Evolutionary conservation across 2,113 vertebrate genomes (phyloP), one percentile per base, ranked within the genome.

Genomic region (Melozone crissalis): DNA sequence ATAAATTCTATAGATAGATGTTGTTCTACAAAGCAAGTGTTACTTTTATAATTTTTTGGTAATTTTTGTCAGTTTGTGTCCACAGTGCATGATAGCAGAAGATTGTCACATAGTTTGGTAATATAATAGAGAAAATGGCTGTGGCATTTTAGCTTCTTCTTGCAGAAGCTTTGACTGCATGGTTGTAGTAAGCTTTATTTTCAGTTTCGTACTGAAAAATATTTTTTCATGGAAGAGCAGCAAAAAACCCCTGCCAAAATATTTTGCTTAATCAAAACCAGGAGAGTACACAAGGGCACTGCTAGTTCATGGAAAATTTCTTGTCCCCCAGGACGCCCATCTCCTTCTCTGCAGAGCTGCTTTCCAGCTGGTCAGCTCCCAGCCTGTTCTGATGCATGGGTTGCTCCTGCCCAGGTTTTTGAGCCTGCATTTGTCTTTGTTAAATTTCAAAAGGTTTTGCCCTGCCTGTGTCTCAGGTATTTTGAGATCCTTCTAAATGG

Each of bases 281-380:
- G 46, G 55, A 54, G 19, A 63, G 27, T 71, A 31, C 15, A 33
- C 12, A 51, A 23, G 7, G 18, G 9, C 35, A 23, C 23, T 59
- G 18, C 44, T 74, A 5, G 33, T 28, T 89, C 28, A 30, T 6
- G 13, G 19, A 33, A 16, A 59, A 6, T 39, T 59, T 51, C 4
- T 44, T 28, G 52, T 46, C 15, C 20, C 6, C 10, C 0, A 0
- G 27, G 13, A 33, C 10, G 4, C 6, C 28, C 13, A n/a, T 52
- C 23, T 54, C 10, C 44, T 51, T 66, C 24, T 75, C 46, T 30
- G 13, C 46, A 75, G 69, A 46, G 23, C n/a, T 61, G 15, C 23
- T 61, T 82, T 75, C 54, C 28, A 75, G 23, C 39, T 44, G 22
- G 10, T 37, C 44, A 74, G 10, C 6, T 5, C 27, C 6, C 33